A percentile compares a stretch with the other conserved stretches of the same genome.
Conservation (phyloP, 2,113 vertebrate genomes). For the Tor tambroides region DNA sequence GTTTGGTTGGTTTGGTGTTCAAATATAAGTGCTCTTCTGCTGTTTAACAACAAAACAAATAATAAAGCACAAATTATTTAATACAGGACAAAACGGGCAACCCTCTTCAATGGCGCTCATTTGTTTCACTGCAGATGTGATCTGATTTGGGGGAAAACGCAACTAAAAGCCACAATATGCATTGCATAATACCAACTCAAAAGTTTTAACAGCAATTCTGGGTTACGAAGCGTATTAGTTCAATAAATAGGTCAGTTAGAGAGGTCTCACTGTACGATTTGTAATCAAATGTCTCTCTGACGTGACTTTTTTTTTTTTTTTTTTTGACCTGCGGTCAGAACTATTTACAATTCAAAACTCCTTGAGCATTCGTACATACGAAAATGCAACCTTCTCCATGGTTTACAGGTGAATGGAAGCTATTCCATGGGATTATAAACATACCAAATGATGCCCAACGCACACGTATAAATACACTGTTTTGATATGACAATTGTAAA, state of each 20-base stretch:
- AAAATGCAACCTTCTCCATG: background rate
- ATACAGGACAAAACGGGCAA: constrained; percentile 6
- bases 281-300: constrained; percentile 8
- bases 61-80: background rate
- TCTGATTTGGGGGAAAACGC: background rate
- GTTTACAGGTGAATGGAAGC: background rate
- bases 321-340: background rate
- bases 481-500: background rate
- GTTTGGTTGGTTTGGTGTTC: background rate
- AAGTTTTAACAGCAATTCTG: background rate
- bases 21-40: background rate
- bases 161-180: background rate
- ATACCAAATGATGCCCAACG: constrained; percentile 6
- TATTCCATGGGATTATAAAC: constrained; percentile 16
- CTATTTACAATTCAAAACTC: constrained; percentile 31
- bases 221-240: constrained; percentile 1
- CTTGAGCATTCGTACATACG: background rate
- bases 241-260: constrained; percentile 38
- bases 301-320: background rate
- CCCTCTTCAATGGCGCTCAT: background rate
- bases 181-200: background rate
- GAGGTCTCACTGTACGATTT: background rate
- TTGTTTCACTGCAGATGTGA: background rate
- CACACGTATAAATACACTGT: constrained; percentile 50
- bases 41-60: background rate